phyloP scores from a whole-genome alignment of 2,888 invertebrate species.

The Cybosia mesomella region DNA sequence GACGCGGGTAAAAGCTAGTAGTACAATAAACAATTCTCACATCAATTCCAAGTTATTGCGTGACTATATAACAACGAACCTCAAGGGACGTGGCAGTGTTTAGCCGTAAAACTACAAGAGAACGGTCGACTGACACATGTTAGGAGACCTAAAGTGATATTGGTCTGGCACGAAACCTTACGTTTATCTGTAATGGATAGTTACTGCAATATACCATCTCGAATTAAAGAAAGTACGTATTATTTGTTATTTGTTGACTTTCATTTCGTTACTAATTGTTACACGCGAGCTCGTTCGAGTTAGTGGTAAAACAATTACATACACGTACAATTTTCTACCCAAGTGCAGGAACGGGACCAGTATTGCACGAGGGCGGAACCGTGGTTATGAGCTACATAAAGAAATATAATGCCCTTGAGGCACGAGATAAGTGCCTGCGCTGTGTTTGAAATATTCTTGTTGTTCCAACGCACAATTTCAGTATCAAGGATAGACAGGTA shows the following conservation, averaged over 20 bases:
- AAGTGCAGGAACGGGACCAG: not conserved
- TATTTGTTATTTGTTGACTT: not conserved
- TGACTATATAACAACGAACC: not conserved
- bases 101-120: conserved; percentile 21
- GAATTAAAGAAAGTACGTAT: not conserved
- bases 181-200: conserved; percentile 9
- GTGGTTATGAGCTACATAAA: not conserved
- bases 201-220: not conserved
- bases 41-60: conserved; percentile 7
- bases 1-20: not conserved
- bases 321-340: not conserved
- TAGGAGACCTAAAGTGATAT: conserved; percentile 17
- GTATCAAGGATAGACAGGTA: conserved; percentile 49
- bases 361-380: too few species aligned
- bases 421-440: not conserved
- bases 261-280: not conserved
- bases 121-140: conserved; percentile 16
- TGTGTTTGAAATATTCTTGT: conserved; percentile 13
- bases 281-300: not conserved
- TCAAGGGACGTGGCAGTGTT: conserved; percentile 6
- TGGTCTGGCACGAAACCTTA: conserved; percentile 10
- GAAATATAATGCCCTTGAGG: conserved; percentile 19
- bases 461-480: conserved; percentile 17
- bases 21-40: not conserved
- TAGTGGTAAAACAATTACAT: not conserved